Evolutionary conservation across 2,888 invertebrate species (phyloP).

Genomic region (Lottia scabra): DNA sequence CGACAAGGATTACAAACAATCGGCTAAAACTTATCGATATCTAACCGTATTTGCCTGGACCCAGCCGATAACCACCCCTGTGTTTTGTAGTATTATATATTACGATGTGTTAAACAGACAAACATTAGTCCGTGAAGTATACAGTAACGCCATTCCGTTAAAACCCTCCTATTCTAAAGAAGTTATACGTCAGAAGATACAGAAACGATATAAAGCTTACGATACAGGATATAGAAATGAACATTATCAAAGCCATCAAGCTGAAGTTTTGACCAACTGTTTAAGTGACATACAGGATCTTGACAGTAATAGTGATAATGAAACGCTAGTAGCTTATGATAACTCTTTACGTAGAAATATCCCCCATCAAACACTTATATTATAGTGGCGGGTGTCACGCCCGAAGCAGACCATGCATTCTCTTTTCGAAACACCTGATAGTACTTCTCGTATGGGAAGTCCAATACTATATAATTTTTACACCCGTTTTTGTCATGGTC

Average conservation of each 20-base stretch:
- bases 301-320: background rate
- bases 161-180: slow-evolving; percentile 37
- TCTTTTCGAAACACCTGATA: too few species aligned
- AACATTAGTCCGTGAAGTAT: slow-evolving; percentile 44
- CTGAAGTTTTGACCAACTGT: background rate
- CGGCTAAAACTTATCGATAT: slow-evolving; percentile 62
- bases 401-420: too few species aligned
- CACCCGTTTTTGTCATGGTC: too few species aligned
- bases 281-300: background rate
- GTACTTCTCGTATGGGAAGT: too few species aligned
- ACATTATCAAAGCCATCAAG: slow-evolving; percentile 5
- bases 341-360: background rate
- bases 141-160: slow-evolving; percentile 51
- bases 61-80: slow-evolving; percentile 64
- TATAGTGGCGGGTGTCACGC: too few species aligned
- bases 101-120: slow-evolving; percentile 47
- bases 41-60: slow-evolving; percentile 66
- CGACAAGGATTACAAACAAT: slow-evolving; percentile 61
- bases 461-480: too few species aligned
- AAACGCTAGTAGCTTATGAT: background rate
- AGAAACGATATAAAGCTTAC: slow-evolving; percentile 18
- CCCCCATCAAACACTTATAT: background rate
- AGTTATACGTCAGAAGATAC: slow-evolving; percentile 12
- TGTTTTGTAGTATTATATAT: slow-evolving; percentile 59
- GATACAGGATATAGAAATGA: slow-evolving; percentile 28